Evolutionary conservation across 2,797 vertebrate species (phyloP), one percentile per base, ranked within the genome.

Genomic region (Cryptoblepharus egeriae): DNA sequence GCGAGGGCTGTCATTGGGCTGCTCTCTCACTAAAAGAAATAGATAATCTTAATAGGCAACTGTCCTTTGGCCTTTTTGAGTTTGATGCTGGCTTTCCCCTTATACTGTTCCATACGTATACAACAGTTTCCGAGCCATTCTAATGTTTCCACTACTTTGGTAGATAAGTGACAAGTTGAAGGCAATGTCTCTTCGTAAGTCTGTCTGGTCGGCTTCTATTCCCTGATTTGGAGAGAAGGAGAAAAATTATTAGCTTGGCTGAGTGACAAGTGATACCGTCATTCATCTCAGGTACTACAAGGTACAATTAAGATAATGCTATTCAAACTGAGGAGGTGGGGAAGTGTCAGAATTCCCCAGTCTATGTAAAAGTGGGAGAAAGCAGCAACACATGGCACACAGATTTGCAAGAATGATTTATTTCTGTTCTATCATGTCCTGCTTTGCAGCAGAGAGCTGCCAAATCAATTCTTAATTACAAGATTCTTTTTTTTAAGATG

Each of bases 121-220:
- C 61, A 98, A 73, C 55, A 97, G 89, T 77, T 93, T 95, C 1
- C 90, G 96, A 32, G 96, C 97, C 97, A 98, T 96, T 73, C 94
- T 93, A 1, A 45, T 91, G 79, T 98, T 98, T 63, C 97, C 97
- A 22, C 96, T 97, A 88, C 94, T 95, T 91, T 97, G 97, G 90
- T 97, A 97, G 85, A 98, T 97, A 35, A 98, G 95, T 0, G 96
- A 96, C 87, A 98, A 93, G 88, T 98, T 98, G 92, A 96, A 97
- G 85, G 97, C 97, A 67, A 96, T 94, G 83, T 98, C 97, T 94
- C 96, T 95, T 83, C 95, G 93, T 84, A 98, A 89, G 90, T 98
- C 97, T 84, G 97, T 94, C 89, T 98, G 97, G 87, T 97, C 97
- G 0, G 92, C 88, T 71, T 97, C 97, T 85, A 98, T 97, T 75